Percentiles rank a stretch among this genome's conserved stretches.
phyloP scores from a whole-genome alignment of 2,797 vertebrate genomes.

The Todus mexicanus region DNA sequence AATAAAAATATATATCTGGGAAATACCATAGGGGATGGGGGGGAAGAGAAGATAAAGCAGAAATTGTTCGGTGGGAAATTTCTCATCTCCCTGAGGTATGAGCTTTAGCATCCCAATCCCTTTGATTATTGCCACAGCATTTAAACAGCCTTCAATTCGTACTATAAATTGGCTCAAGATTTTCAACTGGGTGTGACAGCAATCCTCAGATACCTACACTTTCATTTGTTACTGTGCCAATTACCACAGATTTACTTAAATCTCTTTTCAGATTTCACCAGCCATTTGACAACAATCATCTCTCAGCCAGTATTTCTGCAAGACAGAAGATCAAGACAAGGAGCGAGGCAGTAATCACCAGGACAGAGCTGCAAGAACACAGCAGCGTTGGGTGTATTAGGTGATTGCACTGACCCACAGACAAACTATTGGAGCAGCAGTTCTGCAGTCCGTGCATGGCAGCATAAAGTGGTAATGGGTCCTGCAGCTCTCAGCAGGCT shows the following conservation, averaged over 20 bases:
- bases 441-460: accelerated
- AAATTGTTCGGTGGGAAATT: neutral
- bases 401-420: neutral
- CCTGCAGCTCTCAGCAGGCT: neutral
- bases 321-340: neutral
- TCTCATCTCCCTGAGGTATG: neutral
- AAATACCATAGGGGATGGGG: neutral
- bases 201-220: neutral
- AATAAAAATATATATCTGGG: neutral
- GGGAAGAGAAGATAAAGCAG: neutral
- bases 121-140: neutral
- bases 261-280: neutral
- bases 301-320: neutral
- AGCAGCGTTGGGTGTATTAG: neutral
- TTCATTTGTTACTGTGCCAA: neutral
- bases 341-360: too few species aligned
- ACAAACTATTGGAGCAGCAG: neutral
- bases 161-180: neutral
- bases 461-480: too few species aligned
- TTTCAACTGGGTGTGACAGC: neutral
- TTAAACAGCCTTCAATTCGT: neutral
- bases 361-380: neutral
- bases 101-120: neutral
- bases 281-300: neutral
- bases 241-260: neutral